Base-by-base conservation (phyloP, 2,888 invertebrate species). In the Ethmia dodecea region DNA sequence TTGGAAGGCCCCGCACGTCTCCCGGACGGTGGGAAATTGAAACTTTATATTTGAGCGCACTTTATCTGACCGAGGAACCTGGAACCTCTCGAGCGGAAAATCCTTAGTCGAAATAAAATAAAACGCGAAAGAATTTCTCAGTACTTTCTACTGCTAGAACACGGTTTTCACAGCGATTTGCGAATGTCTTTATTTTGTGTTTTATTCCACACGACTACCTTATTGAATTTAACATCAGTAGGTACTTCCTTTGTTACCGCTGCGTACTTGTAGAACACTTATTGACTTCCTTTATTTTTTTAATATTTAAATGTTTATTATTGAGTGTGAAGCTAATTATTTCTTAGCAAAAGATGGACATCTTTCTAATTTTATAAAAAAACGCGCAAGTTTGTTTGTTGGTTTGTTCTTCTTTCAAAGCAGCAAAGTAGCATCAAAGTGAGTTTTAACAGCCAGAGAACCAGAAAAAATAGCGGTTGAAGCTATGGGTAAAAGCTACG, bases 21-120 rank as follows among this genome's bases (percentile, higher is more conserved):
- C 52, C 42, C 58, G 57, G 62, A 58, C 62, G 52, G 62, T 53
- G 55, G 66, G 67, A 76, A 83, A 84, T 81, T 80, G 79, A 81
- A 83, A 80, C 80, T 81, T 80, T 81, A 79, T 81, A 77, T 81
- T 78, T 78, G 70, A 80, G 71, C 71, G 66, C 72, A 75, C 72
- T 78, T 72, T 71, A 75, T 78, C 70, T 78, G 72, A 75, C 74
- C 74, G 60, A 64, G 54, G 63, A 64, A 70, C 71, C 68, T 67
- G 60, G 55, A 62, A 56, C 59, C 59, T 60, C 55, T 66, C 66
- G 58, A 49, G 56, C 62, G 60, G 70, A 73, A 76, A 77, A 74
- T 72, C 67, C 62, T 65, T 55, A 62, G 56, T 60, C 52, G 63
- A 67, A 74, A 74, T 76, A 73, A 77, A 76, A 71, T 73, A 72